Conservation (phyloP, 2,797 vertebrate species). For the Tamandua tetradactyla region DNA sequence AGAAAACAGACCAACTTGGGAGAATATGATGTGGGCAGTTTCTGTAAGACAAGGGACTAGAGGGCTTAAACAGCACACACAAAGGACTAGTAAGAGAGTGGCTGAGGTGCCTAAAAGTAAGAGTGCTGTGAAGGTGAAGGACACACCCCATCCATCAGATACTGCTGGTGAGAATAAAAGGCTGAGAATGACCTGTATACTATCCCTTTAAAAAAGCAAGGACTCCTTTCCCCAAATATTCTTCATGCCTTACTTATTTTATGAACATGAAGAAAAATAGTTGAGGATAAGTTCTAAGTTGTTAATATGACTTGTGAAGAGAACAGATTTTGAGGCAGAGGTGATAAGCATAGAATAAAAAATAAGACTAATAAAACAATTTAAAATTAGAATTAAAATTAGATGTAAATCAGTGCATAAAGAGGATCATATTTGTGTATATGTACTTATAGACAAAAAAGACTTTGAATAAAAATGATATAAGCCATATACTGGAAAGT, state of each 20-base stretch:
- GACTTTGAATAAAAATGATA: background rate
- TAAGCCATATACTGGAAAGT: background rate
- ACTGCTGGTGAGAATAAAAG: background rate
- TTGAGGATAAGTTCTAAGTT: background rate
- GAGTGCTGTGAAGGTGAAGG: background rate
- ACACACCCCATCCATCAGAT: background rate
- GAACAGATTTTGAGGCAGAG: background rate
- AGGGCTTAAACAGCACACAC: no score
- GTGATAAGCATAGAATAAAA: background rate
- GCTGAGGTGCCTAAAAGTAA: background rate
- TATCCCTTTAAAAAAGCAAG: background rate
- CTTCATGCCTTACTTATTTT: background rate
- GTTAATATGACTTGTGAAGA: background rate
- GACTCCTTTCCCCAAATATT: background rate
- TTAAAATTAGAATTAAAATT: background rate
- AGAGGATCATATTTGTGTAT: background rate
- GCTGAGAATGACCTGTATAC: no score
- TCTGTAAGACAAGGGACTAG: background rate
- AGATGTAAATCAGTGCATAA: background rate
- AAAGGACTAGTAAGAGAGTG: no score
- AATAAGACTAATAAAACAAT: background rate
- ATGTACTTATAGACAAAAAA: background rate
- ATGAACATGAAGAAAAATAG: background rate
- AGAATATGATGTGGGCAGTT: background rate
- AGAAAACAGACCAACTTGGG: background rate